Percentiles rank a stretch among this genome's conserved stretches.
These are phyloP conservation scores for Crax fasciolata DNA, from an alignment of 2,797 vertebrate species.

Conservation along the genomic window DNA sequence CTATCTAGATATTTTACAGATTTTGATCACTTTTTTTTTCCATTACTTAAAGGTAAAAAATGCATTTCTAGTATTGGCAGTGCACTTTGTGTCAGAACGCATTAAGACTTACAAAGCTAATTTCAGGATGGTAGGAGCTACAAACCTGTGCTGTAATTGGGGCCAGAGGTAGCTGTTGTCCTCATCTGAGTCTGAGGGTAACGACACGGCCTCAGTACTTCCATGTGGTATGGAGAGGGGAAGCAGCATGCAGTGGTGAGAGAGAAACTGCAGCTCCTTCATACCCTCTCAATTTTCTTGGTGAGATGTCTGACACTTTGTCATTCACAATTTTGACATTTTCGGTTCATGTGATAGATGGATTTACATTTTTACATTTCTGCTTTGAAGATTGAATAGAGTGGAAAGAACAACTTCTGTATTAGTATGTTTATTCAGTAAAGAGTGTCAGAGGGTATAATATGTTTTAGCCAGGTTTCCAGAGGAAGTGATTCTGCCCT, in stretches of 20 bases:
- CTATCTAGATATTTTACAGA: neutral
- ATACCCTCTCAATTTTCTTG: neutral
- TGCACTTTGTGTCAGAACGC: neutral
- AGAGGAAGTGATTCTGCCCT: neutral
- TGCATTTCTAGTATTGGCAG: neutral
- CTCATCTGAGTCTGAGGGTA: neutral
- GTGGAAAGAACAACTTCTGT: neutral
- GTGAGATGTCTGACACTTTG: neutral
- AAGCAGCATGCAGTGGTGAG: neutral
- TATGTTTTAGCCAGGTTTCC: neutral
- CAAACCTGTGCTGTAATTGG: neutral
- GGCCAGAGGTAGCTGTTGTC: neutral
- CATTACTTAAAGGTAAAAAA: neutral
- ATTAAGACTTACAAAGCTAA: neutral
- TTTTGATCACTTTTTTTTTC: neutral
- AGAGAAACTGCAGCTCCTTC: neutral
- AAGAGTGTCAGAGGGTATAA: neutral
- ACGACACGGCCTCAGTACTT: neutral
- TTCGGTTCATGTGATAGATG: neutral
- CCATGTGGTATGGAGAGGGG: neutral
- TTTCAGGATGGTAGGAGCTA: neutral
- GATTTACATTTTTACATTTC: neutral
- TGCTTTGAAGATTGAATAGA: neutral
- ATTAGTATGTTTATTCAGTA: neutral
- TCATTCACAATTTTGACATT: neutral